Evolutionary conservation across 2,113 vertebrate genomes (phyloP).

Genomic region (Rhinopomastus cyanomelas): DNA sequence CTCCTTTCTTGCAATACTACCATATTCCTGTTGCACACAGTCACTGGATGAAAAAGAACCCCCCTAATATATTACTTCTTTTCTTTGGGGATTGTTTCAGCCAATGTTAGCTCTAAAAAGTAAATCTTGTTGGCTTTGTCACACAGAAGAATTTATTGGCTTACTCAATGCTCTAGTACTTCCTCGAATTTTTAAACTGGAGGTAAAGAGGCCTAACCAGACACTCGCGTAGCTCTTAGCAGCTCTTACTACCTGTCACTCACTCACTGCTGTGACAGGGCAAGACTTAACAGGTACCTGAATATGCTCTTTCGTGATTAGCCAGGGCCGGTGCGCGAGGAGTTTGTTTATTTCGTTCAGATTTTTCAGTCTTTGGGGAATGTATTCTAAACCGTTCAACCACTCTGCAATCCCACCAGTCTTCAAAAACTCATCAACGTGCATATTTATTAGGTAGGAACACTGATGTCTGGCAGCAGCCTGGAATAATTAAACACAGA

Average conservation of each 20-base stretch:
- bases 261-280: neutral
- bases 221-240: neutral
- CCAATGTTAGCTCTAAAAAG: neutral
- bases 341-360: conserved; percentile 87
- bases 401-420: conserved; percentile 84
- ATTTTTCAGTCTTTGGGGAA: conserved; percentile 85
- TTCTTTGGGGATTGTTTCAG: neutral
- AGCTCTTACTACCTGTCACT: neutral
- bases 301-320: conserved; percentile 87
- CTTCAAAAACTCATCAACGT: conserved; percentile 85
- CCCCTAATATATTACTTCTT: neutral
- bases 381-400: conserved; percentile 83
- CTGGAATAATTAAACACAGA: conserved; percentile 65
- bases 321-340: conserved; percentile 85
- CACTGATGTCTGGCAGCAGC: conserved; percentile 86
- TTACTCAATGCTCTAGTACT: neutral
- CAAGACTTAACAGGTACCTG: conserved; percentile 70
- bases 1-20: neutral
- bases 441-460: conserved; percentile 86
- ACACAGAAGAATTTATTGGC: neutral
- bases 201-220: neutral
- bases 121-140: neutral
- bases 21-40: neutral
- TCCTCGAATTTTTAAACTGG: neutral
- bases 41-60: neutral